Base-by-base conservation (phyloP, 2,797 vertebrate genomes). In the Lycodopsis pacificus region DNA sequence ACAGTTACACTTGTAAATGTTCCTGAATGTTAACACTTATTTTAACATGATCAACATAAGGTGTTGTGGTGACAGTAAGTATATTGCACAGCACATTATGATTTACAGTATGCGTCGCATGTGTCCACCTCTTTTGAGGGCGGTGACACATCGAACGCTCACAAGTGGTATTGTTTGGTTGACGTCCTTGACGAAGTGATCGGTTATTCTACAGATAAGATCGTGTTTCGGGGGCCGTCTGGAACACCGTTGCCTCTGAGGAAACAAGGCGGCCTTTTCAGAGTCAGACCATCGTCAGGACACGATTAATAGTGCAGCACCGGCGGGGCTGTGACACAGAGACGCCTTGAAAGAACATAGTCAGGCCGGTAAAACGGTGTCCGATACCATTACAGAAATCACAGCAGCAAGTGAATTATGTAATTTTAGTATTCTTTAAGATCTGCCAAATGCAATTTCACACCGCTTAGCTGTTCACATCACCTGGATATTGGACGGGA, bases 361-460 rank as follows among this genome's bases (percentile, higher is more conserved):
- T 51, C 61, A 5, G 15, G 20, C 34, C 61, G 65, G 44, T 51
- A 82, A 81, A 66, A 65, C 34, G 5, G 40, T 58, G 27, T 70
- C 48, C 32, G 49, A 67, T 46, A 22, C 14, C 20, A 74, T 76
- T 66, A 76, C 4, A 48, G 44, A 61, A 66, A 54, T 75, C 19
- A 20, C 54, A 74, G 73, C 48, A 51, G 30, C 34, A 25, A 42
- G 38, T 27, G 38, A 63, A 63, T 80, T 62, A 53, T 73, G 15
- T 20, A 57, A 65, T 77, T 83, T 54, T 40, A 49, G n/a, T 34
- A 49, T 73, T 69, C 51, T 65, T 64, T 69, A 46, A 56, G 25
- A 76, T 34, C 81, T 30, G 73, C 44, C 40, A 80, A 70, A 73
- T 70, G 65, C 67, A 67, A 80, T 86, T 82, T 88, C 70, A 40